Conservation (phyloP, 2,797 vertebrate genomes). For the Tympanoctomys barrerae region DNA sequence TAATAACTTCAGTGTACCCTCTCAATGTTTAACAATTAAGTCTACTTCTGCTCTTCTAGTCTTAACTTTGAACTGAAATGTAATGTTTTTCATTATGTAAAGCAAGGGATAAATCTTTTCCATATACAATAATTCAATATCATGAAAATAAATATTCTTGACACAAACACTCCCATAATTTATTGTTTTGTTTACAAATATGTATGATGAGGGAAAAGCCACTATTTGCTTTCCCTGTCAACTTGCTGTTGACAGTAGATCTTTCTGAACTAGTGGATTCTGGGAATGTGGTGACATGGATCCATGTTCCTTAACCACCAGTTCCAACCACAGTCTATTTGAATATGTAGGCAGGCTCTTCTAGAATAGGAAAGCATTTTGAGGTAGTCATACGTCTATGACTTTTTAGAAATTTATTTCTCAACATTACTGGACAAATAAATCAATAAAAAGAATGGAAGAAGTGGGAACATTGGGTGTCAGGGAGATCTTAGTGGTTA, state of each 20-base stretch:
- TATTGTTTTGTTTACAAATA: slow-evolving; percentile 46
- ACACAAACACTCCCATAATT: neutral
- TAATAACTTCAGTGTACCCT: slow-evolving; percentile 51
- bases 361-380: neutral
- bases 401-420: neutral
- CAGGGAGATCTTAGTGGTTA: neutral
- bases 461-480: neutral
- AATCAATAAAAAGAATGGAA: neutral
- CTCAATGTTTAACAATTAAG: slow-evolving; percentile 66
- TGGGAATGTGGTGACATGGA: neutral
- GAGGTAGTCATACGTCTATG: neutral
- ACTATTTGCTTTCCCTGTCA: neutral
- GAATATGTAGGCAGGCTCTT: neutral
- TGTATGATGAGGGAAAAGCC: neutral
- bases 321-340: neutral
- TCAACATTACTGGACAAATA: neutral
- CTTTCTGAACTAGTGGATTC: neutral
- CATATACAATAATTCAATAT: neutral
- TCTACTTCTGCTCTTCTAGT: slow-evolving; percentile 64
- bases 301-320: neutral
- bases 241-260: neutral
- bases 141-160: neutral
- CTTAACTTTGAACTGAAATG: slow-evolving; percentile 57
- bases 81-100: slow-evolving; percentile 57
- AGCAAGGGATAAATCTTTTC: slow-evolving; percentile 22